Evolutionary conservation across 1,140 invertebrate species (phyloP), one percentile per base, ranked within the genome.

Genomic region (Megalopta genalis): DNA sequence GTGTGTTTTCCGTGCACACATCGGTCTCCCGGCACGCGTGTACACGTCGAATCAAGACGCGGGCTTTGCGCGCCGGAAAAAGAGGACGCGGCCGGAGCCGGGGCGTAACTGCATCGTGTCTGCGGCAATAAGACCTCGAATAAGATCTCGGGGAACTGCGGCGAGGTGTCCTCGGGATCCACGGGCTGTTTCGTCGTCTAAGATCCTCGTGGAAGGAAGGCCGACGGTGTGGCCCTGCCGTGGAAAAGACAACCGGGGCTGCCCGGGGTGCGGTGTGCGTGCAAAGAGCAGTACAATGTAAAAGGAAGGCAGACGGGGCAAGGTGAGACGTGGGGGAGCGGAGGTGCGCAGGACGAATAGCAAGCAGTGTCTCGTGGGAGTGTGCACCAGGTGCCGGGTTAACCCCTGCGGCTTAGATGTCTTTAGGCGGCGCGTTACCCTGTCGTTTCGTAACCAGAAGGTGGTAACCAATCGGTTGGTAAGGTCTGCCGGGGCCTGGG

Each of bases 331-430:
- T 76, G 67, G 80, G 79, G 79, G 79, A 74, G 66, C 57, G 82
- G 79, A 79, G 83, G 64, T 80, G 86, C 88, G 90, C 87, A 87
- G 86, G 85, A 88, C 89, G 90, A 92, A 92, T 91, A 91, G 89
- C 88, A 91, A 91, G 87, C 86, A 87, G 87, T 72, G 89, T 91
- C 91, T 90, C 90, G 86, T 87, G 89, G 91, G 91, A 89, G 87
- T 86, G 88, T 85, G 91, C 91, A 92, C 91, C 91, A 92, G 91
- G 91, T 92, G 91, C 83, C 77, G 88, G 90, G 88, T 89, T 91
- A 91, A 90, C 88, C 90, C 89, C 90, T 84, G 86, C 83, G 90
- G 91, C 91, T 92, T 91, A 92, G 90, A 86, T 84, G 87, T 90
- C 89, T 90, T 87, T 83, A 83, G 88, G 83, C 81, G 79, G 81